Evolutionary conservation across 2,888 invertebrate genomes (phyloP), one percentile per base, ranked within the genome.

Genomic region (Venustoraphidia nigricollis): DNA sequence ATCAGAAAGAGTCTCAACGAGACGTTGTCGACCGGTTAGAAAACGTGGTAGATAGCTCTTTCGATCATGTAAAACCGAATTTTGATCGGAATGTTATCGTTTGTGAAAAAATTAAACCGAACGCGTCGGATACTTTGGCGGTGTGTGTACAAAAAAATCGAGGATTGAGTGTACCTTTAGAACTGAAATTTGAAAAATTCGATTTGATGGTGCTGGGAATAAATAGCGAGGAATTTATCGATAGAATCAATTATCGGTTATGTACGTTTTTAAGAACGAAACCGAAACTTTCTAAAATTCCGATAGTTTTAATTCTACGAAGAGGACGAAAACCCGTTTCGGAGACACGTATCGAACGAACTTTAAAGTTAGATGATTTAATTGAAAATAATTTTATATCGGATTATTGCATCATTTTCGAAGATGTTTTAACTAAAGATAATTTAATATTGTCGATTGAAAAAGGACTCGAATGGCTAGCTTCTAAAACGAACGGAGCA

Each of bases 381-480:
- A 51, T 56, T 1, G 44, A 55, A 8, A 51, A 57, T 36, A 55
- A 57, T 11, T 53, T 59, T 9, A 56, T 63, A 6, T 58, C 61
- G 0, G 55, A 60, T 53, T 63, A 60, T 39, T 71, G 60, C 51
- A 70, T 63, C 59, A 58, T 70, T 48, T 69, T 64, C 55, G 40
- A 60, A 10, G 49, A 70, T 36, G 63, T 67, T 39, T 52, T 60
- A 49, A 63, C 66, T 56, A 55, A 68, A 27, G 55, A 54, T 10
- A 62, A 64, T 45, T 62, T 66, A 17, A 53, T 70, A 41, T 59
- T 65, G 54, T 48, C 52, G 9, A 60, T 57, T 34, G 8, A 70
- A 66, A 60, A 63, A 59, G 48, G 68, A 69, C 17, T 58, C 71
- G 49, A 69, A 65, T 76, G 72, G 68, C 61, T 73, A 55, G 72